These are phyloP conservation scores for Geophilus truncorum DNA, from an alignment of 2,888 invertebrate species.

Conservation along the genomic window DNA sequence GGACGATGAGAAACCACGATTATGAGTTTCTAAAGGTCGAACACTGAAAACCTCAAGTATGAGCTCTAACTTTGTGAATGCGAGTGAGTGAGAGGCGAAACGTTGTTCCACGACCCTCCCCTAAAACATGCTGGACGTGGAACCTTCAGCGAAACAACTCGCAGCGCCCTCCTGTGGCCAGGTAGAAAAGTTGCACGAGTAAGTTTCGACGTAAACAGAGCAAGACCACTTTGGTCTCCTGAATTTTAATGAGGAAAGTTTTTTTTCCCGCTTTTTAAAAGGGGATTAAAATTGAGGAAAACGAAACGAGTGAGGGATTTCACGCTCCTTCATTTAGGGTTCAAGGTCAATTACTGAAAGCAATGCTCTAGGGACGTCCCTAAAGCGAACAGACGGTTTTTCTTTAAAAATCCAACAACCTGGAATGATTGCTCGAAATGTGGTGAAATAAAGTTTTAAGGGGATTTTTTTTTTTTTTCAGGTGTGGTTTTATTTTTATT, in stretches of 20 bases:
- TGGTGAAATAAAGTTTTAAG: neutral
- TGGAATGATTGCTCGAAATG: neutral
- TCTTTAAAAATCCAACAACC: neutral
- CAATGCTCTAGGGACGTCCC: neutral
- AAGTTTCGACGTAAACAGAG: slow-evolving; percentile 8
- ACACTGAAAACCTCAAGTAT: neutral
- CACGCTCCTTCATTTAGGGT: neutral
- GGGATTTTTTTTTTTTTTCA: too few species aligned
- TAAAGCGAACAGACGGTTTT: neutral
- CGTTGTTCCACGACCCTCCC: slow-evolving; percentile 15
- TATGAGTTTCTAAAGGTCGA: neutral
- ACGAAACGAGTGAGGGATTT: neutral
- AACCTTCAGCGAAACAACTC: neutral
- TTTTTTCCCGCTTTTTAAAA: neutral
- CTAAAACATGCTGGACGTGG: neutral
- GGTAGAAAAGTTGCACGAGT: neutral
- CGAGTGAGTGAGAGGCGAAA: neutral
- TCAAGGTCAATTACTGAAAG: slow-evolving; percentile 7
- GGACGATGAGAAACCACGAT: neutral
- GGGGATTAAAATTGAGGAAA: neutral
- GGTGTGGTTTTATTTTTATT: neutral
- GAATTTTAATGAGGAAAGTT: neutral
- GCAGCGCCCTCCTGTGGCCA: slow-evolving; percentile 13
- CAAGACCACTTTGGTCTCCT: neutral
- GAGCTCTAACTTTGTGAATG: slow-evolving; percentile 1